Conservation (phyloP, 1,140 invertebrate genomes). For the Acromyrmex echinatior region DNA sequence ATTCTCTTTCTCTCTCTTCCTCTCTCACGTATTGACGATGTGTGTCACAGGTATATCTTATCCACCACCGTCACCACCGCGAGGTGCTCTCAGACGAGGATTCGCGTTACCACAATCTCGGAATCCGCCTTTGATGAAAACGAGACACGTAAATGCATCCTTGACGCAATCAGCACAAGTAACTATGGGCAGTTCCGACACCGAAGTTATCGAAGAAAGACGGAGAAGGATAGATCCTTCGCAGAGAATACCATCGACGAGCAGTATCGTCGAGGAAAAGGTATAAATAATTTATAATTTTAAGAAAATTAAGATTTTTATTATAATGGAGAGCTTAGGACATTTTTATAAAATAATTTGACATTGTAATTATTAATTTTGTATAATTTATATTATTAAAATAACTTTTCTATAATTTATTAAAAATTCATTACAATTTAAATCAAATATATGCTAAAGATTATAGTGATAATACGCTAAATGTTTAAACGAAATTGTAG, state of each 20-base stretch:
- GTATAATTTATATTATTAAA: not conserved
- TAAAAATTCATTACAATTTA: no score
- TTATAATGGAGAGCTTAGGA: not conserved
- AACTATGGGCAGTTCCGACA: slow-evolving; percentile 80
- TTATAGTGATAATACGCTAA: no score
- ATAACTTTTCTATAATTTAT: no score
- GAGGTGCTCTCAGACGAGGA: slow-evolving; percentile 89
- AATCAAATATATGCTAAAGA: no score
- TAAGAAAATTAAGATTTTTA: not conserved
- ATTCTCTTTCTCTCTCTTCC: not conserved
- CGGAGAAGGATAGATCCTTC: slow-evolving; percentile 82
- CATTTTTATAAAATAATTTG: not conserved
- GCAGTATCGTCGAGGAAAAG: slow-evolving; percentile 84
- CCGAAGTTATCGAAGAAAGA: slow-evolving; percentile 84
- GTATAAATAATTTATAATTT: not conserved
- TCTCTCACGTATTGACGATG: not conserved
- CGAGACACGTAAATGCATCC: slow-evolving; percentile 87
- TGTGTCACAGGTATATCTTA: slow-evolving; percentile 89
- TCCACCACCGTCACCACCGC: slow-evolving; percentile 92
- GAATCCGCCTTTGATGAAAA: slow-evolving; percentile 92
- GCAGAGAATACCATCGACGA: slow-evolving; percentile 82
- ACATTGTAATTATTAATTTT: not conserved
- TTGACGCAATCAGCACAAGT: slow-evolving; percentile 79
- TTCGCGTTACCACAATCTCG: slow-evolving; percentile 91
- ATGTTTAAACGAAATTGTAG: no score